phyloP scores from a whole-genome alignment of 2,888 invertebrate genomes.

The Gibbula magus region DNA sequence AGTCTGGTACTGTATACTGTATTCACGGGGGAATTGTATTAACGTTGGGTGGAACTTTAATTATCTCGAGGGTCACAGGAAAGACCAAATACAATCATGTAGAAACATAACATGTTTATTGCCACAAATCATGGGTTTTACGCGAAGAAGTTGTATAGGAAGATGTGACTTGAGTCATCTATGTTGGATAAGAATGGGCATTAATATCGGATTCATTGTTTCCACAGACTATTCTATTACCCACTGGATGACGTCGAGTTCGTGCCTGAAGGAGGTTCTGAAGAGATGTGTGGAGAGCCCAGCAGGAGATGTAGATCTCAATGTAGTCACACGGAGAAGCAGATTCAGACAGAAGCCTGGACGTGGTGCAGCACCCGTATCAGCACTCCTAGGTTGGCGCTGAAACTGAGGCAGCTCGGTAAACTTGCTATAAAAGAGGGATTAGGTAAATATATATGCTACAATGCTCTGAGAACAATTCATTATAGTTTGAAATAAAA shows the following conservation, averaged over 20 bases:
- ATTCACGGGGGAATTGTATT: too few relatives aligned
- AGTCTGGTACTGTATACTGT: background rate
- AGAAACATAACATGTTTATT: background rate
- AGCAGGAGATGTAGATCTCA: background rate
- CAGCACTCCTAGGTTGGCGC: slow-evolving; percentile 22
- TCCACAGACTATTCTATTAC: slow-evolving; percentile 6
- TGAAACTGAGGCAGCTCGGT: slow-evolving; percentile 5
- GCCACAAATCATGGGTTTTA: background rate
- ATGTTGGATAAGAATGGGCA: background rate
- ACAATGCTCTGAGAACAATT: too few relatives aligned
- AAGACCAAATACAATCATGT: background rate
- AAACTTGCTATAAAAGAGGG: background rate
- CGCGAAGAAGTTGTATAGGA: too few relatives aligned
- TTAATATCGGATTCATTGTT: background rate
- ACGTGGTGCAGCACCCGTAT: slow-evolving; percentile 11
- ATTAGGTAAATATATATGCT: background rate
- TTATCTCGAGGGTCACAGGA: background rate
- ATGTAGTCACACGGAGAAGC: background rate
- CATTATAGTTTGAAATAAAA: too few relatives aligned
- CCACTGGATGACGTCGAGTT: background rate
- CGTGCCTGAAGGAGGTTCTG: background rate
- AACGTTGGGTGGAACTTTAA: too few relatives aligned
- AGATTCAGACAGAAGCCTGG: slow-evolving; percentile 10
- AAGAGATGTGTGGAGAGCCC: background rate
- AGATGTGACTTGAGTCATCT: too few relatives aligned